phyloP scores from a whole-genome alignment of 2,888 invertebrate genomes.

The Callinectes sapidus region DNA sequence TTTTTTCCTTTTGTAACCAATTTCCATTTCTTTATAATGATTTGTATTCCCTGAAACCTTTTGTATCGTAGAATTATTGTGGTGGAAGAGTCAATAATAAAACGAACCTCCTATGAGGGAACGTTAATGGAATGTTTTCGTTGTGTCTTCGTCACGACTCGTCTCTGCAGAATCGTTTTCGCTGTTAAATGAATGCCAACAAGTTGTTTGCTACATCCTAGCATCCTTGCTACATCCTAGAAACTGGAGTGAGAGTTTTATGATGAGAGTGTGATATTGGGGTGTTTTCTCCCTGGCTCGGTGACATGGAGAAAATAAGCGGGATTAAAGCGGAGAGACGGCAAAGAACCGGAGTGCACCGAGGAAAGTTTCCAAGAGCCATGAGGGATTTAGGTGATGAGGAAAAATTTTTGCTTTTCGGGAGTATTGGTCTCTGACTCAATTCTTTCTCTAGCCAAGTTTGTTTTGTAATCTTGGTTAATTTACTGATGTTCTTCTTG shows the following conservation, averaged over 20 bases:
- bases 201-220: neutral
- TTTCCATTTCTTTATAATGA: too few species aligned
- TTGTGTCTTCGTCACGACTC: neutral
- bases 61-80: too few species aligned
- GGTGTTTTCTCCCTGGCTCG: neutral
- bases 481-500: neutral
- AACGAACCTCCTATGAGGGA: too few species aligned
- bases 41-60: too few species aligned
- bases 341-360: neutral
- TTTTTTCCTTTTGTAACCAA: too few species aligned
- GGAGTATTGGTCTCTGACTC: neutral
- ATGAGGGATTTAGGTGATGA: neutral
- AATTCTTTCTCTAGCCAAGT: neutral
- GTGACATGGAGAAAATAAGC: neutral
- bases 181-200: neutral
- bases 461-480: neutral
- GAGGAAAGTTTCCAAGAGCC: neutral
- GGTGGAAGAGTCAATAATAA: too few species aligned
- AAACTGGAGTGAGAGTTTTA: neutral
- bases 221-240: too few species aligned
- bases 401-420: neutral
- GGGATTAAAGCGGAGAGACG: neutral
- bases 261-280: neutral
- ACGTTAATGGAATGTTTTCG: too few species aligned
- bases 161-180: neutral